Conservation (phyloP, 2,797 vertebrate genomes). For the Coregonus ussuriensis region DNA sequence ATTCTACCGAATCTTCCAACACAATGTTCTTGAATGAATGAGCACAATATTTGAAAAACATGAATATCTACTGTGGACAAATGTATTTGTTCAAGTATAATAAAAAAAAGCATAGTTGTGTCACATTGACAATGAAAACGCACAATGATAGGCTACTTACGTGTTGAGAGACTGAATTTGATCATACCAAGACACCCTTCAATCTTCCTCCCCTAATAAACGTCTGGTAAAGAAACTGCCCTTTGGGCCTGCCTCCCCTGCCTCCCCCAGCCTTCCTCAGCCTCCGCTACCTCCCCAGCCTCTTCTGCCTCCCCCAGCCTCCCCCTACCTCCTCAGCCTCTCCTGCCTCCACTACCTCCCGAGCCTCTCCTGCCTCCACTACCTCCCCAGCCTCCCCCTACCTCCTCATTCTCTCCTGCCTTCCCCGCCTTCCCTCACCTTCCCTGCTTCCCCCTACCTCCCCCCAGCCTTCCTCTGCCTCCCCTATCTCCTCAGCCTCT, state of each 20-base stretch:
- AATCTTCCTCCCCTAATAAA: neutral
- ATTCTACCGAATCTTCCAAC: neutral
- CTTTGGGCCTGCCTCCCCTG: conserved; percentile 8
- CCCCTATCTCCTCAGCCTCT: neutral
- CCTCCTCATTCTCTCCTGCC: neutral
- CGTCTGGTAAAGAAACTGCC: neutral
- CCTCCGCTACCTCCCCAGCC: conserved; percentile 20
- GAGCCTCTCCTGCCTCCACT: neutral
- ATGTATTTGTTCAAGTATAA: neutral
- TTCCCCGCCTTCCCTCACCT: conserved; percentile 13
- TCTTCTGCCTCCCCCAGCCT: conserved; percentile 17
- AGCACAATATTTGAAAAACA: neutral
- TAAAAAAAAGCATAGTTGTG: no score
- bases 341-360: conserved; percentile 18
- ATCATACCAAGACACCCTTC: neutral
- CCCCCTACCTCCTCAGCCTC: neutral
- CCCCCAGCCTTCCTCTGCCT: neutral
- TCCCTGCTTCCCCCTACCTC: conserved; percentile 15
- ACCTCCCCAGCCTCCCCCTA: neutral
- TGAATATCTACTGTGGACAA: neutral
- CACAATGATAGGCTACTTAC: neutral
- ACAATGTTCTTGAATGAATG: neutral
- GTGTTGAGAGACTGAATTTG: neutral
- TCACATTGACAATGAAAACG: neutral
- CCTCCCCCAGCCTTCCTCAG: neutral